Evolutionary conservation across 2,888 invertebrate genomes (phyloP).

Genomic region (Parelbella ahira): DNA sequence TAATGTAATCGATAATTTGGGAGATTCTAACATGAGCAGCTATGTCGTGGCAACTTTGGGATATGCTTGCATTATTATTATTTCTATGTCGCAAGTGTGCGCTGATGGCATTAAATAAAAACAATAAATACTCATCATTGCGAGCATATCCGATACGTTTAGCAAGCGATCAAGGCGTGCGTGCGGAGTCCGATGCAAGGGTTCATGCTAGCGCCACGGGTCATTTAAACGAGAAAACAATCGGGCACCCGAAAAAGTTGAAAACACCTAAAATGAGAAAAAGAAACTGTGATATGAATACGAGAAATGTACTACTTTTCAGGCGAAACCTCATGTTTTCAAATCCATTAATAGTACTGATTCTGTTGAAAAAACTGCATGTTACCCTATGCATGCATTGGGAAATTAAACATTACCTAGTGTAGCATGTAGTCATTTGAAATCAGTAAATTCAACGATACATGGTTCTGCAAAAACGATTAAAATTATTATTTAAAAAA

Average conservation of each 20-base stretch:
- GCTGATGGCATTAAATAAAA: conserved; percentile 59
- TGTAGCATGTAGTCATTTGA: too few relatives aligned
- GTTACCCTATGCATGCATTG: too few relatives aligned
- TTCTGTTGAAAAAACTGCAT: too few relatives aligned
- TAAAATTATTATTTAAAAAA: too few relatives aligned
- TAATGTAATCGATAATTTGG: too few relatives aligned
- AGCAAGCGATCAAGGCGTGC: conserved; percentile 67
- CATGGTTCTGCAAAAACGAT: too few relatives aligned
- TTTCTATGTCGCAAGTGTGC: conserved; percentile 17
- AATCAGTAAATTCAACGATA: too few relatives aligned
- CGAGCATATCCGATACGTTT: conserved; percentile 70
- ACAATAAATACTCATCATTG: conserved; percentile 80
- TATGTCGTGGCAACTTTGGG: too few relatives aligned
- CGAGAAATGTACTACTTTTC: conserved; percentile 29
- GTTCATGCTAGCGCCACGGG: conserved; percentile 64
- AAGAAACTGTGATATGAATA: conserved; percentile 75
- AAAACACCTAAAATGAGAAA: conserved; percentile 81
- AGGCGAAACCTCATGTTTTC: conserved; percentile 45
- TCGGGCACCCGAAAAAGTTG: conserved; percentile 81
- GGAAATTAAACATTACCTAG: too few relatives aligned
- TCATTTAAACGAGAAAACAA: conserved; percentile 81
- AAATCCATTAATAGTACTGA: background rate
- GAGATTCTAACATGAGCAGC: too few relatives aligned
- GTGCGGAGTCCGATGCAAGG: conserved; percentile 54
- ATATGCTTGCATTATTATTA: too few relatives aligned